Base-by-base conservation (phyloP, 2,797 vertebrate genomes). In the Lacerta bilineata region DNA sequence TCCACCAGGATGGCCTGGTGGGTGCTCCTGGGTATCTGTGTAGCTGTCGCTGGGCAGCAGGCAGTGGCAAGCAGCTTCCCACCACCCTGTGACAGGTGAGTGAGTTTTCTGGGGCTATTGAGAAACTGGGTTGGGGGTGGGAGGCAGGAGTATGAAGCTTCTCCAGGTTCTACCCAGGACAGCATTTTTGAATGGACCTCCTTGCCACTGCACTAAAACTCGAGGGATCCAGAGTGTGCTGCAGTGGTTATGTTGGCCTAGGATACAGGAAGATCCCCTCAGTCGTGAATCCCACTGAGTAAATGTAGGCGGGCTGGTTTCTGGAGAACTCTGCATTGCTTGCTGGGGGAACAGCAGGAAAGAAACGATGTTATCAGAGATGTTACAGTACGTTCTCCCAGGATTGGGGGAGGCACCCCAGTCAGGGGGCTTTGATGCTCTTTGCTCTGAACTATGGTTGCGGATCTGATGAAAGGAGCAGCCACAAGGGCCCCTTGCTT, bases 61-160 rank as follows among this genome's bases (percentile, higher is more conserved):
- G 64, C 71, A 7, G 85, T 81, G 33, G 83, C 68, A 64, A 89
- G 36, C 29, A 80, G 87, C 2, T 69, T 95, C 1, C 96, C 95
- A 0, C 96, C 96, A 2, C 97, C 98, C 0, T 98, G 98, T 93
- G 96, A 97, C 91, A 97, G 98, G 98, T 98, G 94, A 94, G 75
- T n/a, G 15, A 64, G 74, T 3, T 17, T 25, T 2, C 69, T 11
- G n/a, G 55, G 3, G 29, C 41, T 3, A 3, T 4, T 2, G 18
- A 55, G 83, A 36, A 46, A 5, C 23, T n/a, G 15, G 23, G 39
- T 9, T 3, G n/a, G 5, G 46, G 69, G 23, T 9, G n/a, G 11
- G 11, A 20, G 29, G 8, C 8, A 71, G 27, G n/a, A n/a, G 27
- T 71, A 71, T 29, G 36, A 41, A 27, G 36, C 5, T 18, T 46